A percentile compares a stretch with the other conserved stretches of the same genome.
Evolutionary conservation across 2,888 invertebrate species (phyloP).

Genomic region (Tenthredo livida): DNA sequence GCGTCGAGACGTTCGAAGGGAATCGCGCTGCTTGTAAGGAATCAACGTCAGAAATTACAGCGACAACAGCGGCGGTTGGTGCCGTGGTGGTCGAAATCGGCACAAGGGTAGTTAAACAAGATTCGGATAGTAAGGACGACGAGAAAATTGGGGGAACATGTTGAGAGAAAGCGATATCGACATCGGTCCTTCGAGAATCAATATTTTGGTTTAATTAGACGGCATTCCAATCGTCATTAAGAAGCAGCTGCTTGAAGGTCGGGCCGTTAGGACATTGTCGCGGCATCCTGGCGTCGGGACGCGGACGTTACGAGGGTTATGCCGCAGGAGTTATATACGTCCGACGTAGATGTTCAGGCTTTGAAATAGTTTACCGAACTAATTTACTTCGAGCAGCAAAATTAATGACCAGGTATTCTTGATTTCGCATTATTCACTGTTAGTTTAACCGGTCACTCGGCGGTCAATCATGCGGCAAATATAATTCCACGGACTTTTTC

Average conservation of each 20-base stretch:
- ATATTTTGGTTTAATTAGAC: slow-evolving; percentile 68
- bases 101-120: slow-evolving; percentile 30
- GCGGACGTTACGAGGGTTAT: slow-evolving; percentile 55
- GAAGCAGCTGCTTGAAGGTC: slow-evolving; percentile 56
- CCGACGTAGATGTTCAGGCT: slow-evolving; percentile 68
- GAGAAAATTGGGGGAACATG: neutral
- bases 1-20: slow-evolving; percentile 12
- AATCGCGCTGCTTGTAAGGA: slow-evolving; percentile 25
- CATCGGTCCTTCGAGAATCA: slow-evolving; percentile 56
- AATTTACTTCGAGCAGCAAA: slow-evolving; percentile 64
- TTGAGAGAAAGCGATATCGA: slow-evolving; percentile 36
- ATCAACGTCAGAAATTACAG: slow-evolving; percentile 50
- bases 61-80: slow-evolving; percentile 28
- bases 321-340: slow-evolving; percentile 60
- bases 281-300: slow-evolving; percentile 53
- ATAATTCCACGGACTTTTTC: slow-evolving; percentile 30
- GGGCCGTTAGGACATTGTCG: slow-evolving; percentile 30
- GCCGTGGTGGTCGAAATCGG: slow-evolving; percentile 26
- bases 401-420: slow-evolving; percentile 43
- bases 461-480: slow-evolving; percentile 3
- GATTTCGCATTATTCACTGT: slow-evolving; percentile 53
- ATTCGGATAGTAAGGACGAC: slow-evolving; percentile 2
- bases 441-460: neutral
- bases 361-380: slow-evolving; percentile 71
- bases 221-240: slow-evolving; percentile 65